Percentiles rank a stretch among this genome's conserved stretches.
Conservation (phyloP, 2,888 invertebrate genomes). For the Gordius sp. region DNA sequence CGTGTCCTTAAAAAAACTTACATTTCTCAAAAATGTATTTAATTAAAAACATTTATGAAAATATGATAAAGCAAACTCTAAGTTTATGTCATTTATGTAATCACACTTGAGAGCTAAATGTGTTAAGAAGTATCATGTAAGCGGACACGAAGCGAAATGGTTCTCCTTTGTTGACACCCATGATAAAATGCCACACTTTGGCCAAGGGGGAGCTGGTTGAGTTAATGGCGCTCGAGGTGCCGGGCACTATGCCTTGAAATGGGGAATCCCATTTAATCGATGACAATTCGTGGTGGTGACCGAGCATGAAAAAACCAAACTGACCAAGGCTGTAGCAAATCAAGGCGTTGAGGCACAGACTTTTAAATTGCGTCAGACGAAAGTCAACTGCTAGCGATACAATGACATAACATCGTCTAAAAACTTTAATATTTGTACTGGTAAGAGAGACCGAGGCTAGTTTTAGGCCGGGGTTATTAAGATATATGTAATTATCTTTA, state of each 20-base stretch:
- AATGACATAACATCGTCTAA: no score
- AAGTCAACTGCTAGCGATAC: no score
- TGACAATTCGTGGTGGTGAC: constrained; percentile 2
- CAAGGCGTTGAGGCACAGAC: neutral
- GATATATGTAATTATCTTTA: no score
- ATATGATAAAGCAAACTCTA: no score
- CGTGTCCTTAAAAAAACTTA: no score
- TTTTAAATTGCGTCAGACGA: no score
- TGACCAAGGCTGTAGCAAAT: neutral
- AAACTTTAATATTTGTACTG: no score
- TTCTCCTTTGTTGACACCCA: neutral
- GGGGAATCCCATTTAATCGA: neutral
- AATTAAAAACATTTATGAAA: no score
- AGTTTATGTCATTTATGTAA: neutral
- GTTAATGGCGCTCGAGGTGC: neutral
- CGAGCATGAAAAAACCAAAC: neutral
- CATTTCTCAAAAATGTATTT: no score
- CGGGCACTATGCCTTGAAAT: neutral
- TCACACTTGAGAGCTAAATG: constrained; percentile 8
- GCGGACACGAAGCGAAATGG: neutral
- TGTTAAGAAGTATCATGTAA: neutral
- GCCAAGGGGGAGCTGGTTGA: neutral
- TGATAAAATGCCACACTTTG: no score
- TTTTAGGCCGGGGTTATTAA: no score
- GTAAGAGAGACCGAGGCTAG: no score